phyloP scores from a whole-genome alignment of 1,140 invertebrate genomes.

The Argopecten irradians region DNA sequence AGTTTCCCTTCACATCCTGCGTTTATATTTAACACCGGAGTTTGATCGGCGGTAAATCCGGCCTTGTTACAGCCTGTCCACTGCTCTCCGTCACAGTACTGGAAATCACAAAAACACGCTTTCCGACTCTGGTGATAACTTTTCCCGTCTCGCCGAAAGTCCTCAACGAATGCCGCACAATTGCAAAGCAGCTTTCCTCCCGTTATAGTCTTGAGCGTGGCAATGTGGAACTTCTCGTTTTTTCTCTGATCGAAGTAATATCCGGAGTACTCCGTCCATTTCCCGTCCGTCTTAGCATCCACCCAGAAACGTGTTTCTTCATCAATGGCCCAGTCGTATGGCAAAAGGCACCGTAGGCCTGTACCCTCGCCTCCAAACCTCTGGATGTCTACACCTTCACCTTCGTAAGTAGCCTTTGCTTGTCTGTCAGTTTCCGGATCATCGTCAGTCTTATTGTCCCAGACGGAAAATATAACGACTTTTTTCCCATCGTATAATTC shows the following conservation, averaged over 20 bases:
- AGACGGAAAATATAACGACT: conserved; percentile 39
- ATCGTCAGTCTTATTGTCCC: conserved; percentile 32
- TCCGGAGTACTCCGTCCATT: conserved; percentile 33
- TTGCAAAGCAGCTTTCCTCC: conserved; percentile 23
- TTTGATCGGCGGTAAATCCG: conserved; percentile 19
- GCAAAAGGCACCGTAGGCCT: conserved; percentile 25
- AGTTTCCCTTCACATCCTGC: conserved; percentile 7
- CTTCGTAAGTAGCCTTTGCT: conserved; percentile 25
- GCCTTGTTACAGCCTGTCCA: background rate
- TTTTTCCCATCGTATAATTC: conserved; percentile 29
- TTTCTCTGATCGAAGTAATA: conserved; percentile 10
- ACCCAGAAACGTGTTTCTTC: conserved; percentile 31
- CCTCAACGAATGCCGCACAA: conserved; percentile 35
- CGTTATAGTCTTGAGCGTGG: conserved; percentile 35
- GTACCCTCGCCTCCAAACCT: conserved; percentile 40
- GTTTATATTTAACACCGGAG: background rate
- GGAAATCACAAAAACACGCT: conserved; percentile 27
- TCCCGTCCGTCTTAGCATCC: background rate
- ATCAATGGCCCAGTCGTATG: conserved; percentile 10
- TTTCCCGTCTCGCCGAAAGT: conserved; percentile 30
- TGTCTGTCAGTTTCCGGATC: conserved; percentile 26
- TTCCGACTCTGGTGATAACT: conserved; percentile 34
- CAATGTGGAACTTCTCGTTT: background rate
- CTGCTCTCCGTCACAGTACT: background rate
- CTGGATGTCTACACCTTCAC: conserved; percentile 35